phyloP scores from a whole-genome alignment of 2,113 vertebrate genomes.

The Papio anubis region DNA sequence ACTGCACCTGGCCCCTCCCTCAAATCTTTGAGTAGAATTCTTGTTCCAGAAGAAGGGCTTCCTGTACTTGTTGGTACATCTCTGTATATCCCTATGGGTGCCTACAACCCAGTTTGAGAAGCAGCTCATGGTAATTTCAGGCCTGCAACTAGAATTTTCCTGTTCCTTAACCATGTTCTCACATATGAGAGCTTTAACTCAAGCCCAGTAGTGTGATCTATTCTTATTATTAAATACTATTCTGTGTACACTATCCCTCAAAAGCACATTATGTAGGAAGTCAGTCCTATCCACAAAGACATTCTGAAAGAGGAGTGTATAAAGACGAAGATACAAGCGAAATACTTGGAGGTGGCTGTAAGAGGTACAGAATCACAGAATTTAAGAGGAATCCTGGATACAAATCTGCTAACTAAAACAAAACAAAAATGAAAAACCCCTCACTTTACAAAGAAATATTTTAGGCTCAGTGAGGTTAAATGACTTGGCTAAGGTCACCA shows the following conservation, averaged over 20 bases:
- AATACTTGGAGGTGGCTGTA: neutral
- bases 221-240: neutral
- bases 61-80: neutral
- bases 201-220: neutral
- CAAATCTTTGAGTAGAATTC: neutral
- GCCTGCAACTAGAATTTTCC: neutral
- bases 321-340: neutral
- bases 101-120: neutral
- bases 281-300: neutral
- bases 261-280: neutral
- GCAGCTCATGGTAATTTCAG: neutral
- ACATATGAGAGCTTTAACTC: neutral
- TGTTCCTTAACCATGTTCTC: neutral
- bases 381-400: neutral
- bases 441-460: neutral
- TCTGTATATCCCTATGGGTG: neutral
- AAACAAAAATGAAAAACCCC: neutral
- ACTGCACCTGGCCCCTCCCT: neutral
- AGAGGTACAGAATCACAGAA: neutral
- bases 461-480: neutral
- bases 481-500: constrained; percentile 46
- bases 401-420: neutral
- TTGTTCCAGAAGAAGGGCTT: neutral
- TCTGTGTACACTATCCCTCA: neutral
- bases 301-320: neutral